These are phyloP conservation scores for Melanocharis versteri DNA, from an alignment of 2,113 vertebrate genomes.

Conservation along the genomic window DNA sequence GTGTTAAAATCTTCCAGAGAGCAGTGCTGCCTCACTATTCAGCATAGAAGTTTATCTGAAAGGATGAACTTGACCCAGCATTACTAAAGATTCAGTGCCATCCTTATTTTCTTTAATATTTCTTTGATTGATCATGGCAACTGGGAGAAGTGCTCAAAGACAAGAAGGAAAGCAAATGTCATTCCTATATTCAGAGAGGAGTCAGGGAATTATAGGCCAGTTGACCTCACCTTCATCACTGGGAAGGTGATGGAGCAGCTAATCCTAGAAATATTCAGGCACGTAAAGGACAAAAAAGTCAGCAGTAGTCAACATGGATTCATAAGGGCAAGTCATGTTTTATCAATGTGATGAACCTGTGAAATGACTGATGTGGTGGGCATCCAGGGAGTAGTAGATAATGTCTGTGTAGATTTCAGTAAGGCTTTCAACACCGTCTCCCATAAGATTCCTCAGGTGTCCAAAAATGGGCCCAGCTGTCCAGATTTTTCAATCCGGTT, in stretches of 20 bases:
- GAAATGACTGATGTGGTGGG: background rate
- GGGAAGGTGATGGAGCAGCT: background rate
- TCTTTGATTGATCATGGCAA: background rate
- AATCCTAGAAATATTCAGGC: background rate
- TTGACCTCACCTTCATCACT: background rate
- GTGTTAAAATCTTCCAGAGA: background rate
- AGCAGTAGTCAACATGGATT: background rate
- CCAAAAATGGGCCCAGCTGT: background rate
- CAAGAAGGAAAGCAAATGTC: background rate
- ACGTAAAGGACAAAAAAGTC: background rate
- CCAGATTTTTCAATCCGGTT: background rate
- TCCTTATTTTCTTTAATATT: background rate
- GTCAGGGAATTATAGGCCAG: background rate
- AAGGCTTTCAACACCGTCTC: background rate
- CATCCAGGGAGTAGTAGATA: background rate
- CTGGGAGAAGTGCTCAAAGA: background rate
- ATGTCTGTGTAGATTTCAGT: background rate
- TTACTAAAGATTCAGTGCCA: background rate
- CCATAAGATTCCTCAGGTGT: background rate
- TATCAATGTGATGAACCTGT: background rate
- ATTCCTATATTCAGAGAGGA: background rate
- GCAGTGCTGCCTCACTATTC: background rate
- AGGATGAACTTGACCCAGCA: background rate
- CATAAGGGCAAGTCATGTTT: background rate
- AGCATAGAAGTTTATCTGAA: background rate